Base-by-base conservation (phyloP, 2,888 invertebrate genomes). In the Xanthia icteritia region DNA sequence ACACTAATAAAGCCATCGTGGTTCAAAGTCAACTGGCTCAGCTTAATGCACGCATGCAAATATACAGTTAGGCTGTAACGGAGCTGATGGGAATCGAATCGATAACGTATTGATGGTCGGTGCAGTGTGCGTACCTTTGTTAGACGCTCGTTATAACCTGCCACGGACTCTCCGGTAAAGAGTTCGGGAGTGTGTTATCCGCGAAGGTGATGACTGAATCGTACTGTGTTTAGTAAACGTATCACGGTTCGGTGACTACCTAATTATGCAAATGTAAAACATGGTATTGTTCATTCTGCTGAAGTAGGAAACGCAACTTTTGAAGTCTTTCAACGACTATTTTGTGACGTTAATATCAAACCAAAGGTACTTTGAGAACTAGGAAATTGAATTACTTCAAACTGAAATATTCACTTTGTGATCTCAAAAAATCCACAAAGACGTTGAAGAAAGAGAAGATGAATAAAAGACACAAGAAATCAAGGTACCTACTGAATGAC, bases 1-100 rank as follows among this genome's bases (percentile, higher is more conserved):
- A 79, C 82, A 79, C 82, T 91, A 91, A 91, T 91, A 92, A 88
- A 90, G 86, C 83, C 90, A 90, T 89, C 86, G 85, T 78, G 84
- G 94, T 81, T 93, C 94, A 85, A 68, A 56, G 68, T 87, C 87
- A 36, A 82, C 86, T 91, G 91, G 95, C 77, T 77, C 84, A 76
- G 84, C 92, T 91, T 94, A 94, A 94, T 96, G 96, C 96, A 96
- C 94, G 96, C 95, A 96, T 96, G 96, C 96, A 96, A 96, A 96
- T 96, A 92, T 96, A 96, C 96, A 95, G 96, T 96, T 96, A 96
- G 94, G 90, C 91, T 92, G 94, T 94, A 93, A 93, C 92, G 91
- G 93, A 91, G 89, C 83, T 85, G 94, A 90, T 93, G 92, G 93
- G 93, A 92, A 93, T 92, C 91, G 89, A 94, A 95, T 95, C 96